These are phyloP conservation scores for Nibea coibor DNA, from an alignment of 2,113 vertebrate species.

Conservation along the genomic window DNA sequence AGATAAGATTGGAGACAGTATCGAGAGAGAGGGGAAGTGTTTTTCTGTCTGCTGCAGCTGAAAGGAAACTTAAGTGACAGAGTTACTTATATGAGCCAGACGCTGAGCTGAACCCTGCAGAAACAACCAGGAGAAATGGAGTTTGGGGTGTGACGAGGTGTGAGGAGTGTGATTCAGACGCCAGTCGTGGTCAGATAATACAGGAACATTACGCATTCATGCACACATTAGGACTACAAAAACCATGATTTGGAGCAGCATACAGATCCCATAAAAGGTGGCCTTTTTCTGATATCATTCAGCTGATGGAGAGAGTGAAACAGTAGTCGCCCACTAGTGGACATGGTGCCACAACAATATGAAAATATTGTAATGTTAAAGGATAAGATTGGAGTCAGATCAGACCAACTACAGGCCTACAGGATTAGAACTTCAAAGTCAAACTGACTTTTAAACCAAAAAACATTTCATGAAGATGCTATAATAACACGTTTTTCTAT, in stretches of 20 bases:
- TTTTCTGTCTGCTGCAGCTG: slow-evolving; percentile 73
- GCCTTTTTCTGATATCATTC: slow-evolving; percentile 10
- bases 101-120: slow-evolving; percentile 55
- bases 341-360: slow-evolving; percentile 24
- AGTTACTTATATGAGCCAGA: slow-evolving; percentile 59
- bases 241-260: slow-evolving; percentile 27
- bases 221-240: background rate
- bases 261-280: background rate
- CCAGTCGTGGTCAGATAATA: slow-evolving; percentile 25
- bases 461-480: background rate
- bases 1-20: slow-evolving; percentile 83
- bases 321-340: slow-evolving; percentile 67
- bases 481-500: background rate
- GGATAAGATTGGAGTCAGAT: background rate
- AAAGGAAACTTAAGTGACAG: slow-evolving; percentile 67
- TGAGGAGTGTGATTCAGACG: slow-evolving; percentile 31
- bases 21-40: slow-evolving; percentile 69
- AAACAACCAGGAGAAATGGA: slow-evolving; percentile 43
- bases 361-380: background rate
- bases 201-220: slow-evolving; percentile 1
- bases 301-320: background rate
- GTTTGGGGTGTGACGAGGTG: slow-evolving; percentile 48
- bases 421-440: background rate
- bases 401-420: background rate
- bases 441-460: background rate